These are phyloP conservation scores for Parazoanthus atlanticus DNA, from an alignment of 92 coral and sea anemone genomes.

Conservation along the genomic window DNA sequence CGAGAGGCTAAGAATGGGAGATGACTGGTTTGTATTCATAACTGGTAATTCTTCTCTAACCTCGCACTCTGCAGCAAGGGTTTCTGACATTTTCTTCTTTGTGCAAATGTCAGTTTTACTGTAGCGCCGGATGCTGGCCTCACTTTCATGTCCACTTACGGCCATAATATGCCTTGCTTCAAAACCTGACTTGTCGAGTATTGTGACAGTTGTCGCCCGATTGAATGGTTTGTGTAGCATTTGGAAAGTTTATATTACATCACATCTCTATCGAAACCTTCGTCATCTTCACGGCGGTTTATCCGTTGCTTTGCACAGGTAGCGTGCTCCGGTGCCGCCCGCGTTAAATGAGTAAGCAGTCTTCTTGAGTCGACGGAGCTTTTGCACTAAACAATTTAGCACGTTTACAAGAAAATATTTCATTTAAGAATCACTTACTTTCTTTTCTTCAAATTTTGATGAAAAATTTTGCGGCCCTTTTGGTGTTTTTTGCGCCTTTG, in stretches of 20 bases:
- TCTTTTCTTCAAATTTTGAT: neutral
- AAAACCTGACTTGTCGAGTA: slow-evolving; percentile 49
- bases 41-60: slow-evolving; percentile 39
- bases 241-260: too few relatives aligned
- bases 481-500: too few relatives aligned
- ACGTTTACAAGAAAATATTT: too few relatives aligned
- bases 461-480: neutral
- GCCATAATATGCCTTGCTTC: slow-evolving; percentile 48
- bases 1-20: slow-evolving; percentile 54
- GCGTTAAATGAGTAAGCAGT: neutral
- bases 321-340: neutral
- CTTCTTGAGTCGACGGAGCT: neutral
- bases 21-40: slow-evolving; percentile 45
- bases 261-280: neutral
- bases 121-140: too few relatives aligned
- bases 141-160: too few relatives aligned
- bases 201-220: slow-evolving; percentile 47
- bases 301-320: slow-evolving; percentile 1
- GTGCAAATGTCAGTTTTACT: too few relatives aligned
- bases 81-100: too few relatives aligned
- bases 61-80: slow-evolving; percentile 41
- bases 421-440: too few relatives aligned
- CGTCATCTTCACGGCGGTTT: slow-evolving; percentile 7
- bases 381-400: too few relatives aligned
- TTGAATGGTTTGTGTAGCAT: slow-evolving; percentile 55